Conservation (phyloP, 2,113 vertebrate species). For the Catagonus wagneri region DNA sequence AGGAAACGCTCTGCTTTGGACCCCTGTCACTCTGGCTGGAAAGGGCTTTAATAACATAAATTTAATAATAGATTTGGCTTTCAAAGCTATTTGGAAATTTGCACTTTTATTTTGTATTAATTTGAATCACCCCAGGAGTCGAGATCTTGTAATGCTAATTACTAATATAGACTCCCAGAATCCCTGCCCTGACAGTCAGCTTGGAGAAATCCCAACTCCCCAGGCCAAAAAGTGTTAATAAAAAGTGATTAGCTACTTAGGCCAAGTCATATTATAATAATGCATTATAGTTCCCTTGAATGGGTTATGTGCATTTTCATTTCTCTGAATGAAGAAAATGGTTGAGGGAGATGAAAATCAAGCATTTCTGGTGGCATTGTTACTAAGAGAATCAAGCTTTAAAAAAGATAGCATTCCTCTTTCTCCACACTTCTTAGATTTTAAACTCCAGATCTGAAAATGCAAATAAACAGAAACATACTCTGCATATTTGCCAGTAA, state of each 20-base stretch:
- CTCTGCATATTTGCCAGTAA: constrained; percentile 1
- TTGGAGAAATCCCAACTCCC: constrained; percentile 82
- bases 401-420: constrained; percentile 78
- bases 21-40: constrained; percentile 11
- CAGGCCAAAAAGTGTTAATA: constrained; percentile 86
- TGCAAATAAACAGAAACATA: constrained; percentile 83
- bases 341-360: constrained; percentile 67
- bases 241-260: constrained; percentile 84
- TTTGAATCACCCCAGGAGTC: constrained; percentile 83
- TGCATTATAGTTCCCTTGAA: constrained; percentile 83
- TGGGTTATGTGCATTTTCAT: constrained; percentile 74
- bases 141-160: constrained; percentile 86
- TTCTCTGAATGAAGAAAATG: constrained; percentile 78
- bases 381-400: constrained; percentile 80
- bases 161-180: constrained; percentile 83
- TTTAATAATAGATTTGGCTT: constrained; percentile 80
- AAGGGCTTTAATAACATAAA: constrained; percentile 79
- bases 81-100: constrained; percentile 82
- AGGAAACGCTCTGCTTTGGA: constrained; percentile 70
- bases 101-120: constrained; percentile 85
- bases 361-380: constrained; percentile 71
- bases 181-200: constrained; percentile 83
- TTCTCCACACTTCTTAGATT: constrained; percentile 80
- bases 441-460: constrained; percentile 85
- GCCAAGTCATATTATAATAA: constrained; percentile 82